A percentile compares a stretch with the other conserved stretches of the same genome.
These are phyloP conservation scores for Drosophila repletoides DNA, from an alignment of 1,140 invertebrate genomes.

Conservation along the genomic window DNA sequence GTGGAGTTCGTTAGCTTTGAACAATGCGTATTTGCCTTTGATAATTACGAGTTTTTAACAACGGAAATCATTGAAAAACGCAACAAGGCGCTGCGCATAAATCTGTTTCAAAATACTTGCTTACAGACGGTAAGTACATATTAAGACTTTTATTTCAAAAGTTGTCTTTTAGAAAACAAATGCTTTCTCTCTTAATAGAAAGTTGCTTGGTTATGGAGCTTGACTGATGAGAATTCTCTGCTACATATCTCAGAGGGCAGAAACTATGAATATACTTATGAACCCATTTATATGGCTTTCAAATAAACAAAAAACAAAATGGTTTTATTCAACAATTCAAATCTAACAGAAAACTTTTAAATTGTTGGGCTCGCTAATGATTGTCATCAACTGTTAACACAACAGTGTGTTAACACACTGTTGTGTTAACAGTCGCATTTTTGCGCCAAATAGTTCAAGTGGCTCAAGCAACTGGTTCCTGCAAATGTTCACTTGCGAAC, in stretches of 20 bases:
- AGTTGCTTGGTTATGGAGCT: conserved; percentile 11
- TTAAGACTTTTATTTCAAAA: background rate
- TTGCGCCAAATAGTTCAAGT: background rate
- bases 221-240: background rate
- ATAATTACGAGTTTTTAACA: conserved; percentile 25
- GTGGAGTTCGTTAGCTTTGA: conserved; percentile 43
- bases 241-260: background rate
- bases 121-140: conserved; percentile 10
- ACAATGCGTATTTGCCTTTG: conserved; percentile 35
- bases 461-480: conserved; percentile 10
- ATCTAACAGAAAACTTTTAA: too few species aligned
- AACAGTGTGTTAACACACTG: conserved; percentile 6
- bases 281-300: conserved; percentile 25
- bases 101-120: conserved; percentile 25
- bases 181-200: conserved; percentile 3
- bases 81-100: background rate
- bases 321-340: too few species aligned
- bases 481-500: conserved; percentile 13
- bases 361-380: background rate
- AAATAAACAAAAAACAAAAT: conserved; percentile 19
- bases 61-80: conserved; percentile 24
- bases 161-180: background rate
- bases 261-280: conserved; percentile 32
- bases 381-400: background rate
- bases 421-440: too few species aligned